Evolutionary conservation across 2,113 vertebrate species (phyloP).

Genomic region (Chloropsis cyanopogon): DNA sequence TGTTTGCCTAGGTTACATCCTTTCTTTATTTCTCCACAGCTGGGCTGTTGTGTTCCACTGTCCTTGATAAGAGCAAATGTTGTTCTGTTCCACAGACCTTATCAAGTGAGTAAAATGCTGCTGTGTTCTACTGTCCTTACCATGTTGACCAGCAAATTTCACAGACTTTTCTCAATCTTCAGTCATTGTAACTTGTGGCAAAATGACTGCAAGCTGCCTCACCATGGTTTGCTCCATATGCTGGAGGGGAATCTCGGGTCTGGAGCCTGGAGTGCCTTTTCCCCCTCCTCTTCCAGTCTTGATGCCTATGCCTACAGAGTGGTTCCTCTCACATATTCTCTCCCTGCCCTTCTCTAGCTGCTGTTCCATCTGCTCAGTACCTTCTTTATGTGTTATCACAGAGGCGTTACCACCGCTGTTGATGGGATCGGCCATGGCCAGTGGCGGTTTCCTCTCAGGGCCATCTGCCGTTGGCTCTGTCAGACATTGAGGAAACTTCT

Average conservation of each 20-base stretch:
- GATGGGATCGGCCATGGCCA: background rate
- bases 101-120: background rate
- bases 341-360: background rate
- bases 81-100: background rate
- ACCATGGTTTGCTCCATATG: background rate
- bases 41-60: background rate
- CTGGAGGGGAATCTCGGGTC: background rate
- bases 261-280: background rate
- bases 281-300: background rate
- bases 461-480: background rate
- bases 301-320: background rate
- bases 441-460: rapidly evolving
- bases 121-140: background rate
- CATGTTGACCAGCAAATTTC: background rate
- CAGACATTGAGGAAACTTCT: background rate
- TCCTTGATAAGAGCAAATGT: background rate
- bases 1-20: background rate
- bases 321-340: background rate
- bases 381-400: background rate
- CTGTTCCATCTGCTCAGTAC: background rate
- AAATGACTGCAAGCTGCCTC: background rate
- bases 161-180: background rate
- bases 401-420: background rate
- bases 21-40: background rate
- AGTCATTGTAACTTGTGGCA: background rate